Evolutionary conservation across 2,888 invertebrate genomes (phyloP).

Genomic region (Podotricha telesiphe): DNA sequence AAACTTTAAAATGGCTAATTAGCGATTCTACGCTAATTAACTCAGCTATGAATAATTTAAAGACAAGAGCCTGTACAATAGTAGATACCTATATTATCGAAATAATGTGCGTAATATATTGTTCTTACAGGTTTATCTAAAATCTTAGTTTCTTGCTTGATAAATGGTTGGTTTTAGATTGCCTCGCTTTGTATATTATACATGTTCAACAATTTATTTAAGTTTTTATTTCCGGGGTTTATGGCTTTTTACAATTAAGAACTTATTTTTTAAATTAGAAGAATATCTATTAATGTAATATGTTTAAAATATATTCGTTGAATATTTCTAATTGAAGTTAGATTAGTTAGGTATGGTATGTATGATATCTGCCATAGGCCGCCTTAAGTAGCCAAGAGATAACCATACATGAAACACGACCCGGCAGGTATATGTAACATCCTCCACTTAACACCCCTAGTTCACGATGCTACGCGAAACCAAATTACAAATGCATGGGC

Average conservation of each 20-base stretch:
- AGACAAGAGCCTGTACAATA: not conserved
- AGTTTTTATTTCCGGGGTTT: too few relatives aligned
- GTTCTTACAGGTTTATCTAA: not conserved
- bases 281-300: too few relatives aligned
- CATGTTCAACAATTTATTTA: too few relatives aligned
- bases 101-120: not conserved
- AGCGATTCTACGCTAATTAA: not conserved
- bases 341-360: too few relatives aligned
- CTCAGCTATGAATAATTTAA: not conserved
- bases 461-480: slow-evolving; percentile 15
- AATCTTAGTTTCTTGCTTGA: not conserved
- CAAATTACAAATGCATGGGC: slow-evolving; percentile 33
- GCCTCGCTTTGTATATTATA: too few relatives aligned
- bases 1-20: not conserved
- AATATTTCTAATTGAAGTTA: too few relatives aligned
- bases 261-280: too few relatives aligned
- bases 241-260: too few relatives aligned
- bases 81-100: not conserved
- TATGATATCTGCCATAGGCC: not conserved
- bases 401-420: not conserved
- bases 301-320: too few relatives aligned
- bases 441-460: slow-evolving; percentile 12
- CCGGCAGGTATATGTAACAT: not conserved
- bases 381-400: not conserved
- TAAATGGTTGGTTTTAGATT: not conserved